These are phyloP conservation scores for Fukomys damarensis DNA, from an alignment of 2,113 vertebrate species.

Conservation along the genomic window DNA sequence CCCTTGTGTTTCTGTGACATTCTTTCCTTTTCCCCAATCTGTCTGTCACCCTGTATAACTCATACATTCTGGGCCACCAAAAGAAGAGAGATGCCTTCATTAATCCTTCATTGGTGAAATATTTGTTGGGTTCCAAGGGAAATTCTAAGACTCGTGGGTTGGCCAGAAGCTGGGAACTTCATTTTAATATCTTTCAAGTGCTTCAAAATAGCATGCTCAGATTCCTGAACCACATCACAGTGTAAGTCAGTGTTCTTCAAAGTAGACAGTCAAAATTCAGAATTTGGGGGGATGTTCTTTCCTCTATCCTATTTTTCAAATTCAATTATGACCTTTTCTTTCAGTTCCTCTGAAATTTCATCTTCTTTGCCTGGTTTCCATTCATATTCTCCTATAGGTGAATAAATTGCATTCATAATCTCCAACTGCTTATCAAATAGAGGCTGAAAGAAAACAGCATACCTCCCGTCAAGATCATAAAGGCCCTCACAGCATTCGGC, in stretches of 20 bases:
- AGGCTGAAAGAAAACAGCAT: conserved; percentile 94
- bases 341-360: conserved; percentile 95
- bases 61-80: conserved; percentile 97
- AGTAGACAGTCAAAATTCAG: conserved; percentile 95
- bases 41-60: conserved; percentile 93
- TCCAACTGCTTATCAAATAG: conserved; percentile 95
- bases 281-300: conserved; percentile 93
- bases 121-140: conserved; percentile 95
- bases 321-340: conserved; percentile 94
- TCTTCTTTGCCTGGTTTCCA: conserved; percentile 94
- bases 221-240: conserved; percentile 95
- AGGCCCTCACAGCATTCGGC: conserved; percentile 93
- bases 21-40: conserved; percentile 96
- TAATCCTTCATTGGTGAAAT: conserved; percentile 95
- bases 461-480: conserved; percentile 95
- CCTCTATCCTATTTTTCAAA: conserved; percentile 85
- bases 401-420: conserved; percentile 93
- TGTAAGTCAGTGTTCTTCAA: conserved; percentile 96
- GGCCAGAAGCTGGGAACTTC: conserved; percentile 92
- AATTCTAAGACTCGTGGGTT: conserved; percentile 94
- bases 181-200: conserved; percentile 97
- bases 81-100: conserved; percentile 97
- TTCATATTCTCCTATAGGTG: conserved; percentile 94
- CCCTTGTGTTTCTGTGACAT: conserved; percentile 97
- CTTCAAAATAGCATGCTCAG: conserved; percentile 94